Conservation (phyloP, 1,140 invertebrate genomes). For the Meloidogyne hapla region DNA sequence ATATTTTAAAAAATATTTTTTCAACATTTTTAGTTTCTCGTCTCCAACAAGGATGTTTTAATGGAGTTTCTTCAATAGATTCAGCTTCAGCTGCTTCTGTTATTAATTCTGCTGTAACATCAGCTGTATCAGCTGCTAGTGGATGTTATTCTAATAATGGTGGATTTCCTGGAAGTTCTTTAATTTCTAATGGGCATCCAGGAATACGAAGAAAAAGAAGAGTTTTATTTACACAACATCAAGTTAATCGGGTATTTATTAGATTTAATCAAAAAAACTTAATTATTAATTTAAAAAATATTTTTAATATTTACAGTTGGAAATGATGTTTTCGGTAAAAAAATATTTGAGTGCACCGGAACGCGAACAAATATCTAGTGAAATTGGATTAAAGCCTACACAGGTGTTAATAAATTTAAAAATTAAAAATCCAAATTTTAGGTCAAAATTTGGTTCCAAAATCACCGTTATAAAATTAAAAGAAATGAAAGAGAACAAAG, state of each 20-base stretch:
- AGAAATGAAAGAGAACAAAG: constrained; percentile 70
- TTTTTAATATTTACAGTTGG: constrained; percentile 78
- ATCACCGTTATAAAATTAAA: constrained; percentile 74
- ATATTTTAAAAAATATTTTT: no score
- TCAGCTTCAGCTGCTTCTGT: background rate
- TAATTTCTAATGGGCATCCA: background rate
- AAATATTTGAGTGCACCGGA: constrained; percentile 90
- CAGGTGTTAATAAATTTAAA: constrained; percentile 70
- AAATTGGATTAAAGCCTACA: constrained; percentile 88
- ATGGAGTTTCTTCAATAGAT: constrained; percentile 8
- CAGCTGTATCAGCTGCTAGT: no score
- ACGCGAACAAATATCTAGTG: constrained; percentile 85
- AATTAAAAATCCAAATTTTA: constrained; percentile 68
- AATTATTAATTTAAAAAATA: no score
- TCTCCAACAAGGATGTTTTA: constrained; percentile 3
- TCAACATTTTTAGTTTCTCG: constrained; percentile 12
- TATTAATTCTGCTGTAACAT: constrained; percentile 2
- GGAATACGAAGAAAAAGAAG: constrained; percentile 76
- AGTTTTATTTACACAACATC: constrained; percentile 92
- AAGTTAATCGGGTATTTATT: constrained; percentile 74
- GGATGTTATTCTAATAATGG: background rate
- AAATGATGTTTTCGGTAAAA: constrained; percentile 87
- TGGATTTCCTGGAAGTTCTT: background rate
- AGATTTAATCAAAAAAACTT: no score
- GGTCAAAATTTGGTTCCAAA: constrained; percentile 98